These are phyloP conservation scores for Pachypsylla venusta DNA, from an alignment of 1,140 invertebrate species.

Conservation along the genomic window DNA sequence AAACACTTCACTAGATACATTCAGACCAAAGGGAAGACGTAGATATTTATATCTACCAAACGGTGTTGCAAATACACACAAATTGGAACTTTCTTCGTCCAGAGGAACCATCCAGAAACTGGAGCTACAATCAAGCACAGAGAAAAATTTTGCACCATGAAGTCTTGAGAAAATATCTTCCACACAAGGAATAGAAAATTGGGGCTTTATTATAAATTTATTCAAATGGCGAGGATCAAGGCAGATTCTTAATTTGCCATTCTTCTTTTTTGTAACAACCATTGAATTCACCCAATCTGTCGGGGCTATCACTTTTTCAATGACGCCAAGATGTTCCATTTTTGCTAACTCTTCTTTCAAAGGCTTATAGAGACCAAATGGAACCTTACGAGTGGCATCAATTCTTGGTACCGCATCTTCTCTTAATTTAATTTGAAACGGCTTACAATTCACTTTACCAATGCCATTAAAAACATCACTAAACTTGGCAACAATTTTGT, in stretches of 20 bases:
- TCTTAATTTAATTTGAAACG: conserved; percentile 19
- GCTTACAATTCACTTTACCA: conserved; percentile 8
- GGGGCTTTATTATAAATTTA: conserved; percentile 30
- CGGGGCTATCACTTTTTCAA: conserved; percentile 19
- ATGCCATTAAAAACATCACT: conserved; percentile 19
- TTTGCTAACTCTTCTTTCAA: conserved; percentile 21
- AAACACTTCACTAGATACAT: conserved; percentile 24
- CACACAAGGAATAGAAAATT: conserved; percentile 30
- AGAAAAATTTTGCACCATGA: background rate
- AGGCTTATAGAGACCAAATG: conserved; percentile 24
- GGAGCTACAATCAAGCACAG: conserved; percentile 21
- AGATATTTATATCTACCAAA: conserved; percentile 27
- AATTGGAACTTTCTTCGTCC: conserved; percentile 23
- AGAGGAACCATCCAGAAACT: conserved; percentile 30
- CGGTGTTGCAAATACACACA: conserved; percentile 26
- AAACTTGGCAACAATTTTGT: conserved; percentile 8
- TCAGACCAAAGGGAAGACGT: conserved; percentile 27
- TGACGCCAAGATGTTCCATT: conserved; percentile 25
- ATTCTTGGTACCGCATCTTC: conserved; percentile 22
- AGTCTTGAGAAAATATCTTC: conserved; percentile 31
- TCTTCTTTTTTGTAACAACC: conserved; percentile 33
- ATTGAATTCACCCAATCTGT: conserved; percentile 34
- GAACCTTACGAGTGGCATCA: conserved; percentile 26
- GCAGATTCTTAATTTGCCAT: conserved; percentile 33
- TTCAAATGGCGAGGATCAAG: conserved; percentile 37